Percentiles rank a stretch among this genome's conserved stretches.
Evolutionary conservation across 2,113 vertebrate species (phyloP).

Genomic region (Cynopterus brachyotis): DNA sequence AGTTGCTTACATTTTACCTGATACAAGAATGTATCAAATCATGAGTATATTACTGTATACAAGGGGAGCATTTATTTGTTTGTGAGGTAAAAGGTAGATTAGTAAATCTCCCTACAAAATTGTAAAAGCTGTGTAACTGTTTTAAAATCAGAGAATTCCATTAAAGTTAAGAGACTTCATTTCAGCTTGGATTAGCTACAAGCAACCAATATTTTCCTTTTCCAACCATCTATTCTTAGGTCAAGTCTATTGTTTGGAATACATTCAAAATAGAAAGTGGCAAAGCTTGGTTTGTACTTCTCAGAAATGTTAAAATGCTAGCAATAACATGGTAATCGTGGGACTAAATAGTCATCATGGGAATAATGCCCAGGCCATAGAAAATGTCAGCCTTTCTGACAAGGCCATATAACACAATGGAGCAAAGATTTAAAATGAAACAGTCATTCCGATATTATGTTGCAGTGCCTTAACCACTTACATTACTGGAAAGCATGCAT

Average conservation of each 20-base stretch:
- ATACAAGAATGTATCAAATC: slow-evolving; percentile 18
- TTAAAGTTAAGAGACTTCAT: not conserved
- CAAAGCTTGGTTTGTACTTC: slow-evolving; percentile 56
- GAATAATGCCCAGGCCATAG: slow-evolving; percentile 61
- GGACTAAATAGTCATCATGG: slow-evolving; percentile 2
- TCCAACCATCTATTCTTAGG: slow-evolving; percentile 35
- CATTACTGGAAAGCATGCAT: slow-evolving; percentile 30
- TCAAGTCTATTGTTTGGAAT: slow-evolving; percentile 18
- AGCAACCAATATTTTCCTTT: slow-evolving; percentile 35
- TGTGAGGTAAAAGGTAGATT: slow-evolving; percentile 10
- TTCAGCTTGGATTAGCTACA: slow-evolving; percentile 14
- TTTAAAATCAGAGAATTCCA: not conserved
- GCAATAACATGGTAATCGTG: slow-evolving; percentile 51
- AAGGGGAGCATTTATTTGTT: not conserved
- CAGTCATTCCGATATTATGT: slow-evolving; percentile 52
- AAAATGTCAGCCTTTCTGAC: slow-evolving; percentile 49
- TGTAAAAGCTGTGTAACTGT: not conserved
- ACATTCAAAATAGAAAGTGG: slow-evolving; percentile 30
- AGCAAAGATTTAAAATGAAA: slow-evolving; percentile 46
- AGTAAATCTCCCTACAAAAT: not conserved
- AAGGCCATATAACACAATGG: slow-evolving; percentile 29
- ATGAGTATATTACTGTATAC: not conserved
- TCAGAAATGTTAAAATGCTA: slow-evolving; percentile 64
- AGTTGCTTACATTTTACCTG: not conserved
- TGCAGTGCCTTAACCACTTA: slow-evolving; percentile 53